A percentile compares a stretch with the other conserved stretches of the same genome.
Conservation (phyloP, 2,888 invertebrate species). For the Taphrorychus bicolor region DNA sequence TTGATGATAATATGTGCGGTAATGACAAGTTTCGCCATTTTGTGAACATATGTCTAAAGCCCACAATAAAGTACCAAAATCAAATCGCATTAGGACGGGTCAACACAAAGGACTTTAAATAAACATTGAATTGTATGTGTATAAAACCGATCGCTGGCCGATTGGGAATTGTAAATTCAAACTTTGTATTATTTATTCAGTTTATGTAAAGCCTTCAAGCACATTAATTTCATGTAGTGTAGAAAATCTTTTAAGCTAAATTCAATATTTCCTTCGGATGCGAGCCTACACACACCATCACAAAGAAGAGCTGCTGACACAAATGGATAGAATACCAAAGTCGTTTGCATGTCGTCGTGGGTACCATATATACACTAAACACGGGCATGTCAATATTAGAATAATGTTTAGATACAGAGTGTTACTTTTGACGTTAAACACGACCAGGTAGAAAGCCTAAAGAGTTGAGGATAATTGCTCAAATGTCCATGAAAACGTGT, state of each 20-base stretch:
- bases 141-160: neutral
- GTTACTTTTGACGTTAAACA: conserved; percentile 36
- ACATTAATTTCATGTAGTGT: conserved; percentile 40
- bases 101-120: conserved; percentile 2
- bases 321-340: too few relatives aligned
- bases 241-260: conserved; percentile 32
- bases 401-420: conserved; percentile 34
- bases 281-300: conserved; percentile 11
- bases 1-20: neutral
- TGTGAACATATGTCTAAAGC: too few relatives aligned
- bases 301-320: conserved; percentile 32
- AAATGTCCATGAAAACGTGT: conserved; percentile 14
- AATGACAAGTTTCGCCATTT: too few relatives aligned
- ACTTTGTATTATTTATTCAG: conserved; percentile 33
- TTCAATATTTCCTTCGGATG: conserved; percentile 35
- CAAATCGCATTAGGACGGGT: neutral
- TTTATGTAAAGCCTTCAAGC: conserved; percentile 42
- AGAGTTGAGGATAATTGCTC: conserved; percentile 14
- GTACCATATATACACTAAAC: neutral
- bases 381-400: conserved; percentile 35
- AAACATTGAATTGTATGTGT: neutral
- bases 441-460: conserved; percentile 26
- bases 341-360: too few relatives aligned
- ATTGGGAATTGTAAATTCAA: conserved; percentile 16
- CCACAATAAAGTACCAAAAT: too few relatives aligned